Percentiles rank a stretch among this genome's conserved stretches.
Evolutionary conservation across 2,797 vertebrate genomes (phyloP).

Genomic region (Anguilla megastoma): DNA sequence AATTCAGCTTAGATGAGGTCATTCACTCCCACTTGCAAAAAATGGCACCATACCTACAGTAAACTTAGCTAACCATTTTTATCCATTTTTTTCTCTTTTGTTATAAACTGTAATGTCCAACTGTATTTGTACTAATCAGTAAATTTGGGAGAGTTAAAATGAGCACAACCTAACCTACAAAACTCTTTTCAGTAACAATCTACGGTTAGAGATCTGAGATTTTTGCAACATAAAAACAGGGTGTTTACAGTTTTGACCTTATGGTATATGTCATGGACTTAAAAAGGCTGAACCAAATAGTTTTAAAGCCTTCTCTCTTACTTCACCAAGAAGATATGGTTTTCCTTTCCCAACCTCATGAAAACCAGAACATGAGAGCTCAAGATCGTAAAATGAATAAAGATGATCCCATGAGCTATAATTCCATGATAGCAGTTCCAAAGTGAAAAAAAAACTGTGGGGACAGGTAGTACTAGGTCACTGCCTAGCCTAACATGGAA

Average conservation of each 20-base stretch:
- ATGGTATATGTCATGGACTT: neutral
- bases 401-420: conserved; percentile 21
- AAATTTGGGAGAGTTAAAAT: neutral
- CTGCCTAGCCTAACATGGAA: conserved; percentile 10
- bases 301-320: neutral
- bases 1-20: neutral
- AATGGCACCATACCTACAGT: neutral
- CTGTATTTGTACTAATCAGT: neutral
- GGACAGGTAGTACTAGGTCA: conserved; percentile 23
- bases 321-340: neutral
- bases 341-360: neutral
- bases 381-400: conserved; percentile 21
- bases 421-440: conserved; percentile 45
- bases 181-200: neutral
- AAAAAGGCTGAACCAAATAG: neutral
- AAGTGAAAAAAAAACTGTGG: conserved; percentile 35
- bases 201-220: neutral
- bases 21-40: neutral
- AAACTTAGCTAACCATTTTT: neutral
- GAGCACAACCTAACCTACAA: neutral
- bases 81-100: neutral
- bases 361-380: conserved; percentile 5
- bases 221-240: neutral
- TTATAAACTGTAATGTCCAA: neutral
- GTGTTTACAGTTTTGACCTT: neutral